Evolutionary conservation across 92 coral and sea anemone species (phyloP).

Genomic region (Epizoanthus fatuus): DNA sequence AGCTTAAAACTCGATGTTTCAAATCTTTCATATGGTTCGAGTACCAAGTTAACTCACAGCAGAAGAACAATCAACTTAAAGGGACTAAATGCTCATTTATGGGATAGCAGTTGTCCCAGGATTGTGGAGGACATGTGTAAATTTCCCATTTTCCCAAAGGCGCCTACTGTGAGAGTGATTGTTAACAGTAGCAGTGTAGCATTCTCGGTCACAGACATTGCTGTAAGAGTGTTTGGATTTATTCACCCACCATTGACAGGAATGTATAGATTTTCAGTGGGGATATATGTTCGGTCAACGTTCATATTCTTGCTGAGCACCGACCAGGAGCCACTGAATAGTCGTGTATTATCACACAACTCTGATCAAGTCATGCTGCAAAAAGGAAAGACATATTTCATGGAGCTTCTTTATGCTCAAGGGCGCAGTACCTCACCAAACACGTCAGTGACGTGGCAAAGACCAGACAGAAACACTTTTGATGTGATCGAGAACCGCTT

Average conservation of each 20-base stretch:
- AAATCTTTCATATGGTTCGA: no score
- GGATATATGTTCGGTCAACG: conserved; percentile 4
- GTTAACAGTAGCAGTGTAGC: not conserved
- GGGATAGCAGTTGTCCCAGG: not conserved
- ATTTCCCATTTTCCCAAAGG: conserved; percentile 22
- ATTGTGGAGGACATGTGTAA: conserved; percentile 7
- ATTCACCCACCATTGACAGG: conserved; percentile 43
- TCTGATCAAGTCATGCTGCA: not conserved
- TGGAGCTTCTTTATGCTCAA: not conserved
- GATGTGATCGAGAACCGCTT: not conserved
- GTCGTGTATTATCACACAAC: not conserved
- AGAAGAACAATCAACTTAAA: not conserved
- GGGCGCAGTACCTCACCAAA: conserved; percentile 32
- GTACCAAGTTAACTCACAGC: not conserved
- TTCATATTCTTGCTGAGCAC: conserved; percentile 12
- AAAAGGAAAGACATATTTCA: conserved; percentile 21
- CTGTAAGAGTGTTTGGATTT: conserved; percentile 51
- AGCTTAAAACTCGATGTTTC: no score
- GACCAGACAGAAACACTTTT: not conserved
- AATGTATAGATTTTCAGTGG: conserved; percentile 30
- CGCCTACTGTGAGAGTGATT: conserved; percentile 21
- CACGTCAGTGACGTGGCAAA: conserved; percentile 31
- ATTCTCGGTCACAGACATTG: conserved; percentile 5
- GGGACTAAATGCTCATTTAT: conserved; percentile 32
- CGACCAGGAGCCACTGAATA: not conserved